Evolutionary conservation across 92 coral and sea anemone species (phyloP).

Genomic region (Umimayanthus kanabou): DNA sequence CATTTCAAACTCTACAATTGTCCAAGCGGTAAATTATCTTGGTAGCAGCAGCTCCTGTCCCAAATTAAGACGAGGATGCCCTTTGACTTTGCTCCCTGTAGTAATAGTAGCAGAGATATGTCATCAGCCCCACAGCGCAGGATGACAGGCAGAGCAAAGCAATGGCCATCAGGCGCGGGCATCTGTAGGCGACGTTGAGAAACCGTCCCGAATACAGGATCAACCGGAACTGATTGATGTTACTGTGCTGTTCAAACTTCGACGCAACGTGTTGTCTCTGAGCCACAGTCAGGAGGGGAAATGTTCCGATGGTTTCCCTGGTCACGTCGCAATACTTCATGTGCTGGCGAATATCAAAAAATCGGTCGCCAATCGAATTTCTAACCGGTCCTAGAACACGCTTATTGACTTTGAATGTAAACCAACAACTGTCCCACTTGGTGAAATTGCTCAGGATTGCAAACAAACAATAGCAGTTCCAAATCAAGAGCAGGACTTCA

Average conservation of each 20-base stretch:
- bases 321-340: slow-evolving; percentile 40
- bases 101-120: slow-evolving; percentile 37
- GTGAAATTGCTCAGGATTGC: slow-evolving; percentile 34
- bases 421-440: slow-evolving; percentile 38
- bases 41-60: not conserved
- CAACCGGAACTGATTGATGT: slow-evolving; percentile 25
- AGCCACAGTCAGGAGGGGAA: slow-evolving; percentile 27
- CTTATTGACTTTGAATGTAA: slow-evolving; percentile 35
- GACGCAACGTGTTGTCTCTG: slow-evolving; percentile 12
- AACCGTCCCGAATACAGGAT: slow-evolving; percentile 38
- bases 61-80: not conserved
- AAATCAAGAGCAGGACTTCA: slow-evolving; percentile 24
- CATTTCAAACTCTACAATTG: not conserved
- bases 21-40: not conserved
- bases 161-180: slow-evolving; percentile 38
- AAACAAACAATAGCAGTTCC: slow-evolving; percentile 30
- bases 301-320: slow-evolving; percentile 3
- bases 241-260: slow-evolving; percentile 24
- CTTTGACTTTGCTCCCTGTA: not conserved
- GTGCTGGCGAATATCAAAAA: slow-evolving; percentile 40
- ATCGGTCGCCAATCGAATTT: slow-evolving; percentile 38
- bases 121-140: slow-evolving; percentile 34
- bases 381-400: slow-evolving; percentile 31
- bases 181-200: slow-evolving; percentile 37
- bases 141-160: slow-evolving; percentile 22